Percentiles rank a stretch among this genome's conserved stretches.
Evolutionary conservation across 1,140 invertebrate species (phyloP).

Genomic region (Drosophila baimaii): DNA sequence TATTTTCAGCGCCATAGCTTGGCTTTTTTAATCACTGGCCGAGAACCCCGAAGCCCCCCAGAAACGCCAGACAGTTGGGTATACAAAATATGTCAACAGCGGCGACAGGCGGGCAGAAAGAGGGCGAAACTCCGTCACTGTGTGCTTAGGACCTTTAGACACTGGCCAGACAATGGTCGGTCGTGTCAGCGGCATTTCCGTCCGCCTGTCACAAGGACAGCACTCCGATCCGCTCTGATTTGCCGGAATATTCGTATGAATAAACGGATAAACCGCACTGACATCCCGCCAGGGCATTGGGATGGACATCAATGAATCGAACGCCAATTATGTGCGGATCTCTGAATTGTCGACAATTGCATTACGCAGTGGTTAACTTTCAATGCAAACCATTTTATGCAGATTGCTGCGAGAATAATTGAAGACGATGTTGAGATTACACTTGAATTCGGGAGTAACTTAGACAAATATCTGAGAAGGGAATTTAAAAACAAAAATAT

Average conservation of each 20-base stretch:
- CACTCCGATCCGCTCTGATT: slow-evolving; percentile 24
- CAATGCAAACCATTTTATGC: slow-evolving; percentile 49
- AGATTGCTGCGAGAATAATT: slow-evolving; percentile 24
- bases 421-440: slow-evolving; percentile 8
- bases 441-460: too few species aligned
- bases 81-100: slow-evolving; percentile 65
- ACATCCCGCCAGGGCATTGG: slow-evolving; percentile 35
- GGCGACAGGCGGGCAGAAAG: slow-evolving; percentile 38
- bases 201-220: slow-evolving; percentile 33
- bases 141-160: slow-evolving; percentile 65
- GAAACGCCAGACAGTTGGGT: slow-evolving; percentile 43
- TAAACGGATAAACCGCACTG: slow-evolving; percentile 35
- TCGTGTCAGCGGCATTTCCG: slow-evolving; percentile 52
- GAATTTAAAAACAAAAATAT: too few species aligned
- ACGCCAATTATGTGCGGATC: slow-evolving; percentile 57
- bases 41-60: slow-evolving; percentile 11
- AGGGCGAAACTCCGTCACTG: slow-evolving; percentile 44
- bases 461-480: not conserved
- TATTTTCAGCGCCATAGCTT: slow-evolving; percentile 37
- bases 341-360: slow-evolving; percentile 65
- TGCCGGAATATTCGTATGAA: slow-evolving; percentile 14
- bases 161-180: slow-evolving; percentile 58
- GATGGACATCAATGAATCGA: slow-evolving; percentile 29
- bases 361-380: slow-evolving; percentile 67
- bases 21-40: slow-evolving; percentile 58